phyloP scores from a whole-genome alignment of 1,140 invertebrate species.

The Hyles vespertilio region DNA sequence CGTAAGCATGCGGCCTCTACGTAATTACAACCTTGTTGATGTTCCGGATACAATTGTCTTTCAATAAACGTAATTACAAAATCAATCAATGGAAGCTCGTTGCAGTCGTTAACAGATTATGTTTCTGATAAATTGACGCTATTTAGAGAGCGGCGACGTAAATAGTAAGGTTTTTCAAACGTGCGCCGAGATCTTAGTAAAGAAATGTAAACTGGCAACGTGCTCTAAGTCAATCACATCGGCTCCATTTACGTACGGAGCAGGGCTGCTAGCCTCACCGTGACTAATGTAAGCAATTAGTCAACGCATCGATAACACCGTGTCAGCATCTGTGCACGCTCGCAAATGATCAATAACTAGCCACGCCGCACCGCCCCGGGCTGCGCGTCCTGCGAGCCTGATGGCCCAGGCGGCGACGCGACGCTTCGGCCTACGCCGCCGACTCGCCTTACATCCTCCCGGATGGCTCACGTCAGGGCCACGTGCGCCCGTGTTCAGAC shows the following conservation, averaged over 20 bases:
- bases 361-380: slow-evolving; percentile 8
- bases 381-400: too few relatives aligned
- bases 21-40: slow-evolving; percentile 31
- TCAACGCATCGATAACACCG: slow-evolving; percentile 48
- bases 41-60: slow-evolving; percentile 23
- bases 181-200: slow-evolving; percentile 31
- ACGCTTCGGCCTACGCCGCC: neutral
- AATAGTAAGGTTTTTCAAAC: slow-evolving; percentile 5
- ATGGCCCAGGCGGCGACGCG: too few relatives aligned
- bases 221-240: slow-evolving; percentile 57
- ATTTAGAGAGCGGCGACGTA: neutral
- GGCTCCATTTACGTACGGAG: slow-evolving; percentile 58
- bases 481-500: slow-evolving; percentile 22
- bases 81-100: neutral
- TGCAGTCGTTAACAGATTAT: slow-evolving; percentile 1
- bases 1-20: slow-evolving; percentile 29
- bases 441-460: slow-evolving; percentile 14
- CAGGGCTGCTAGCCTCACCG: slow-evolving; percentile 34
- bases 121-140: neutral
- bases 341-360: slow-evolving; percentile 28
- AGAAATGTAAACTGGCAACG: slow-evolving; percentile 45
- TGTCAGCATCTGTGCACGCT: slow-evolving; percentile 44
- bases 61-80: slow-evolving; percentile 6
- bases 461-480: slow-evolving; percentile 18
- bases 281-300: slow-evolving; percentile 66